Conservation (phyloP, 2,797 vertebrate species). For the Echeneis naucrates region DNA sequence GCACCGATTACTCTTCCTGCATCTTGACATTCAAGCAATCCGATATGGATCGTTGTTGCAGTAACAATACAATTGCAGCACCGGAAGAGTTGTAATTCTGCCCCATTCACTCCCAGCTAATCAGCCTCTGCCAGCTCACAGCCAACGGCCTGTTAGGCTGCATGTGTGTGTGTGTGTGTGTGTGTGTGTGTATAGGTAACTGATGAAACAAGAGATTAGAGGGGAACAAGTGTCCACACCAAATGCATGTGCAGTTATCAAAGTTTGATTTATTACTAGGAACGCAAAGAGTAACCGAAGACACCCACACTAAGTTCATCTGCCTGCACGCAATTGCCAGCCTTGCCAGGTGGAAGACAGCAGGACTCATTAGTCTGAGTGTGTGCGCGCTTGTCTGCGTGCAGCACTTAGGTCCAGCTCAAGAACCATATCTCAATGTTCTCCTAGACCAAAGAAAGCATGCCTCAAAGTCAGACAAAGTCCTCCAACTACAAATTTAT, state of each 20-base stretch:
- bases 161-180: conserved; percentile 5
- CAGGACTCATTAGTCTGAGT: conserved; percentile 22
- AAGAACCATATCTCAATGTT: neutral
- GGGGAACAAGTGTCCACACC: neutral
- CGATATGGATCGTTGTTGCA: conserved; percentile 66
- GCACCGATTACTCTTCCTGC: conserved; percentile 66
- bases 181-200: conserved; percentile 11
- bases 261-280: conserved; percentile 60
- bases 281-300: conserved; percentile 17
- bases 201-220: conserved; percentile 18
- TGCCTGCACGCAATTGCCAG: neutral
- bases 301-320: conserved; percentile 33
- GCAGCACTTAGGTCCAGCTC: conserved; percentile 1
- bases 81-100: conserved; percentile 77
- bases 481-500: neutral
- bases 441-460: neutral
- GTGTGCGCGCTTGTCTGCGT: neutral
- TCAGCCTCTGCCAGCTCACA: conserved; percentile 72
- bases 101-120: conserved; percentile 76
- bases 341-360: conserved; percentile 42
- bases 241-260: conserved; percentile 12
- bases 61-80: conserved; percentile 65
- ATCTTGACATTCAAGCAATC: conserved; percentile 45
- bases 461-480: neutral
- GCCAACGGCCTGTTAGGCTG: conserved; percentile 67